Base-by-base conservation (phyloP, 2,113 vertebrate genomes). In the Epinephelus cyanopodus region DNA sequence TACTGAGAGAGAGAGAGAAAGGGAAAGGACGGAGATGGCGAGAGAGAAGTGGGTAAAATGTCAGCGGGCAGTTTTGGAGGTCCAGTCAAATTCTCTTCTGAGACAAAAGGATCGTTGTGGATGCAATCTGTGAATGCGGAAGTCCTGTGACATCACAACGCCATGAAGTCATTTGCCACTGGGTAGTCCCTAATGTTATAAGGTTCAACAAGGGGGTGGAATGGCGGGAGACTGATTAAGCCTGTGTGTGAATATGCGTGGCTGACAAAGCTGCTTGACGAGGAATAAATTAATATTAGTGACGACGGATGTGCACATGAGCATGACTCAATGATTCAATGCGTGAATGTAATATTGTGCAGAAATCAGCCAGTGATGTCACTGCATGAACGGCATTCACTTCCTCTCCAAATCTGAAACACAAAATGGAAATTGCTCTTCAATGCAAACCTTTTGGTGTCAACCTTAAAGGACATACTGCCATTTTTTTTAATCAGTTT, bases 71-170 rank as follows among this genome's bases (percentile, higher is more conserved):
- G 67, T 65, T 68, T 75, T 42, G 56, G 72, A 68, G 58, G 69
- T 85, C 69, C n/a, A 19, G 27, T 39, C 27, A 56, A 83, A 77
- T 85, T 77, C 77, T 79, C 70, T 19, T 7, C 15, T 0, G 45
- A 69, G 73, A 94, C 93, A 94, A 94, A 91, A 89, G 90, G 47
- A n/a, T 68, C 82, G 56, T 89, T 93, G 92, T 94, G 64, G 83
- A 17, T 58, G 72, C 62, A 69, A 81, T 77, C 64, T 0, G 13
- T 76, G 84, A 87, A 92, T 84, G 89, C 6, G 61, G 85, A 91
- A 85, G 90, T 81, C n/a, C 76, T 47, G 78, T 89, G 82, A 83
- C 90, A 79, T 91, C 85, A 90, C 85, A 82, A 9, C 67, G 53
- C 68, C 63, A 29, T 74, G 72, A 54, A 74, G 88, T 81, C 80